Base-by-base conservation (phyloP, 2,888 invertebrate genomes). In the Drosophila putrida region DNA sequence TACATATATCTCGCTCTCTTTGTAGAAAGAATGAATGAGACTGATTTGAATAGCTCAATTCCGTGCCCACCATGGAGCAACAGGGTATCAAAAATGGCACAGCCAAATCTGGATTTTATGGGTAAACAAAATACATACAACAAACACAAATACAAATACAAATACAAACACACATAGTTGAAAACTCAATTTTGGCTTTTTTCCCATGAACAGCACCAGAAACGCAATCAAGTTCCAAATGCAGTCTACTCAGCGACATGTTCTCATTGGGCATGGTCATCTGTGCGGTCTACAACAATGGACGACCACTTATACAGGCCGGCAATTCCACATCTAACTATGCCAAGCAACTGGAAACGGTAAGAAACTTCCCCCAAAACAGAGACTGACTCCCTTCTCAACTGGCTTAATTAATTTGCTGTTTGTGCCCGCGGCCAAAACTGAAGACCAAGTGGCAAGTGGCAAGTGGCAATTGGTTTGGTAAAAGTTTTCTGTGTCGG, bases 231-330 rank as follows among this genome's bases (percentile, higher is more conserved):
- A 95, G 95, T 82, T 96, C 96, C 28, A 94, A 95, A 51, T 96
- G 96, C 93, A 97, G 96, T 91, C 96, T 97, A 58, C 94, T 97
- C 46, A 98, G 98, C 82, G 99, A 99, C 93, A 98, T 99, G 96
- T 99, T 96, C 93, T 98, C 98, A 0, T 93, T 99, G 79, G 99
- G 99, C 15, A 96, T 99, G 95, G 96, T 98, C 58, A 96, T 99
- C 82, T 97, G 97, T 91, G 95, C 98, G 65, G 95, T 99, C 63
- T 99, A 97, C 93, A 98, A 98, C 93, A 94, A 95, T 72, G 99
- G 99, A 36, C 95, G 95, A 79, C 95, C 97, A 0, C 94, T 99
- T 43, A 96, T 99, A 75, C 97, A 98, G 91, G 96, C 98, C 11
- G 96, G 96, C 91, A 97, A 98, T 93, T 98, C 97, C 88, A 95